Evolutionary conservation across 2,797 vertebrate species (phyloP).

Genomic region (Cuculus canorus): DNA sequence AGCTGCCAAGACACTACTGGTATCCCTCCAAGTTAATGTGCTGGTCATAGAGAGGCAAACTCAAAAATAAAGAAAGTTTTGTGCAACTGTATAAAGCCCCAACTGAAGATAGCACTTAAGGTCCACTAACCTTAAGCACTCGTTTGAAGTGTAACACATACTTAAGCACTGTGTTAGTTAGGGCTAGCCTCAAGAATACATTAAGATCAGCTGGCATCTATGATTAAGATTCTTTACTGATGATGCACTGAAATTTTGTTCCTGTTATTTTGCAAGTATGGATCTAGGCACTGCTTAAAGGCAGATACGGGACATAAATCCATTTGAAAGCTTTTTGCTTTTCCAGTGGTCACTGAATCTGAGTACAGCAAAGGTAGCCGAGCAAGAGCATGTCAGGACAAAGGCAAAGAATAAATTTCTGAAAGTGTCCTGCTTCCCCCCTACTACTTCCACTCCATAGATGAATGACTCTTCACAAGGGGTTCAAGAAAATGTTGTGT

Average conservation of each 20-base stretch:
- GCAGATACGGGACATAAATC: neutral
- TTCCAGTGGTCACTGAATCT: neutral
- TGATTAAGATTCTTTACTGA: neutral
- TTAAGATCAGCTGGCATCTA: neutral
- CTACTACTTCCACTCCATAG: neutral
- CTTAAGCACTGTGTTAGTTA: neutral
- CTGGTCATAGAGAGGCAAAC: neutral
- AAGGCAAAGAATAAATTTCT: neutral
- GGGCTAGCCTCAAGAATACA: neutral
- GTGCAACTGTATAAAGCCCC: neutral
- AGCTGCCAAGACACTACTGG: neutral
- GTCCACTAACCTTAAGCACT: neutral
- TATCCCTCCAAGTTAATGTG: neutral
- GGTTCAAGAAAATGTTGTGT: slow-evolving; percentile 84
- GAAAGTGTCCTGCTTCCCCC: neutral
- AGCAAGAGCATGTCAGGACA: neutral
- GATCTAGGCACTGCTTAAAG: neutral
- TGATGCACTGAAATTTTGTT: neutral
- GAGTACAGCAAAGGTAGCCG: neutral
- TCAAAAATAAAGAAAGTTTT: slow-evolving; percentile 6
- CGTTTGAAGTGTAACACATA: neutral
- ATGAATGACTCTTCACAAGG: slow-evolving; percentile 34
- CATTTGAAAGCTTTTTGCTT: neutral
- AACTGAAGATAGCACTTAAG: fast-evolving
- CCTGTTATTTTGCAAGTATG: neutral